Evolutionary conservation across 2,113 vertebrate species (phyloP).

Genomic region (Halichoeres trimaculatus): DNA sequence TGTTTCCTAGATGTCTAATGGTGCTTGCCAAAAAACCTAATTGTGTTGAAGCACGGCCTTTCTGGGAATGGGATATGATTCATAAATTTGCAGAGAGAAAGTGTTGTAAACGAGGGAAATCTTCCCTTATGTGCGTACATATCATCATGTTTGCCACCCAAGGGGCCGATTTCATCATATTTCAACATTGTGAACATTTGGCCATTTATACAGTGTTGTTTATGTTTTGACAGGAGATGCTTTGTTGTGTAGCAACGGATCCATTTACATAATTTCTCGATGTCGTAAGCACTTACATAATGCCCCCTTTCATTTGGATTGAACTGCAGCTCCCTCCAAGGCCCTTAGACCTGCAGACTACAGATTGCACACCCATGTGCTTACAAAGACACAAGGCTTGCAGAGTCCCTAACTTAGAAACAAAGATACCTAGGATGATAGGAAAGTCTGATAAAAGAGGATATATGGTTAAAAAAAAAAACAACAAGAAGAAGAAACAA

Average conservation of each 20-base stretch:
- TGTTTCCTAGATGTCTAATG: conserved; percentile 15
- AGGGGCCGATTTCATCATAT: conserved; percentile 53
- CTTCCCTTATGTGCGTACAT: conserved; percentile 52
- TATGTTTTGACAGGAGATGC: conserved; percentile 81
- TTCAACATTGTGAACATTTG: conserved; percentile 62
- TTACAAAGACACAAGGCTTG: conserved; percentile 22
- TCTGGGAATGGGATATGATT: conserved; percentile 32
- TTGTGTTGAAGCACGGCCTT: conserved; percentile 46
- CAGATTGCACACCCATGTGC: conserved; percentile 53
- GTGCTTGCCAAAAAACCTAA: conserved; percentile 49
- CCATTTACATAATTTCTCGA: conserved; percentile 83
- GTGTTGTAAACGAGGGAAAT: conserved; percentile 58
- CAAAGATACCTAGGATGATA: background rate
- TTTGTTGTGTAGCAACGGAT: conserved; percentile 82
- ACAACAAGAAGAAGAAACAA: no score
- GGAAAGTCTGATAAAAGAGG: background rate
- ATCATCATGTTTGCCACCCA: conserved; percentile 60
- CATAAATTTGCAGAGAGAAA: conserved; percentile 43
- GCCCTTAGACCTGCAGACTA: conserved; percentile 70
- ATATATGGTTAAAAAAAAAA: no score
- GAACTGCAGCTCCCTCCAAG: conserved; percentile 74
- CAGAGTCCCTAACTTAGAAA: conserved; percentile 3
- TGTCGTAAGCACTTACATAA: conserved; percentile 84
- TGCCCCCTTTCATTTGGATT: conserved; percentile 75
- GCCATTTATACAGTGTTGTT: conserved; percentile 74